Percentiles rank a stretch among this genome's conserved stretches.
Conservation (phyloP, 1,140 invertebrate species). For the Pogonomyrmex californicus region DNA sequence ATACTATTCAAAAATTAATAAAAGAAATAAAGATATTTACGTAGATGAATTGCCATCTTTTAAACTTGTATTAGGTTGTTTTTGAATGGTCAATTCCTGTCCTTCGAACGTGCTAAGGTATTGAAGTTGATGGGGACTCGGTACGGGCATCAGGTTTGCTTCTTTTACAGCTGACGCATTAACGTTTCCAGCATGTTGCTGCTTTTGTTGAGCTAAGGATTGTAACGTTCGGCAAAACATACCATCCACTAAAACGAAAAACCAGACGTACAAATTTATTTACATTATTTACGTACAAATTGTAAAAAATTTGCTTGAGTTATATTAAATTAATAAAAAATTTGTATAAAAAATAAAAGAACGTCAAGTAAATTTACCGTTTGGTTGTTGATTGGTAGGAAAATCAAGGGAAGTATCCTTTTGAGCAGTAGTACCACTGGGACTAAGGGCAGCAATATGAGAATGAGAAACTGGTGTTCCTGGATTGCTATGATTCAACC, state of each 20-base stretch:
- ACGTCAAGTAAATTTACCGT: conserved; percentile 76
- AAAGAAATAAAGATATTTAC: conserved; percentile 85
- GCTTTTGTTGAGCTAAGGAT: conserved; percentile 92
- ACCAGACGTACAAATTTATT: conserved; percentile 25
- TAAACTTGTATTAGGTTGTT: conserved; percentile 97
- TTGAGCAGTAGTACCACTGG: conserved; percentile 83
- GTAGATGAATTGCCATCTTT: conserved; percentile 90
- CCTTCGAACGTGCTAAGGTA: conserved; percentile 98
- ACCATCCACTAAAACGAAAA: conserved; percentile 89
- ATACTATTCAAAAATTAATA: neutral
- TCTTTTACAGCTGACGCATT: conserved; percentile 89
- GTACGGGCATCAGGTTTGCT: conserved; percentile 97
- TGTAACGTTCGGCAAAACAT: conserved; percentile 94
- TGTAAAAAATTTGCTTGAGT: neutral
- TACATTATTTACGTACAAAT: neutral
- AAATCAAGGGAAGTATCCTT: conserved; percentile 84
- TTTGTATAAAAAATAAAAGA: conserved; percentile 49
- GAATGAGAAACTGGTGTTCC: conserved; percentile 91
- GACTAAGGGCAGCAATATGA: conserved; percentile 88
- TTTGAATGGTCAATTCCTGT: conserved; percentile 98
- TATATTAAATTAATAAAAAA: conserved; percentile 62
- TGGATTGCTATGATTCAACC: conserved; percentile 90
- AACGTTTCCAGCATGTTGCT: conserved; percentile 86
- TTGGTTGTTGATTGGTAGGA: conserved; percentile 83
- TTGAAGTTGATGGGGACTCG: conserved; percentile 98